Conservation (phyloP, 2,888 invertebrate species). For the Ormia ochracea region DNA sequence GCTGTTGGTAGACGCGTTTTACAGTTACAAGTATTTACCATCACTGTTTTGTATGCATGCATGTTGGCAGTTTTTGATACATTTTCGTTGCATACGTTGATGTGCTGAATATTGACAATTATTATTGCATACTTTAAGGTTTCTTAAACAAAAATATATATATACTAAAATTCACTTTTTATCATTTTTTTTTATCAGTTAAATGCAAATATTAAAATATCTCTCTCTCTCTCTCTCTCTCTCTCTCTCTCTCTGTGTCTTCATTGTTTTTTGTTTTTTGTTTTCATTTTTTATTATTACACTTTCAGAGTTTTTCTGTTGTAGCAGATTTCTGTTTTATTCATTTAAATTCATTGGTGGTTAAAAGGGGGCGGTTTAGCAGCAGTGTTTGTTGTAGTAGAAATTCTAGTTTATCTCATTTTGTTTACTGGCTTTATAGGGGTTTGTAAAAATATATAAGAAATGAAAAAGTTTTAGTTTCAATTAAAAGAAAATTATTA, state of each 20-base stretch:
- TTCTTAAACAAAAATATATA: too few relatives aligned
- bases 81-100: conserved; percentile 51
- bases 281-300: conserved; percentile 13
- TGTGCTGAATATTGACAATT: conserved; percentile 21
- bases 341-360: background rate
- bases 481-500: conserved; percentile 47
- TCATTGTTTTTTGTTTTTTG: background rate
- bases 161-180: conserved; percentile 7
- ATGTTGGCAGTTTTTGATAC: conserved; percentile 16
- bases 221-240: conserved; percentile 21
- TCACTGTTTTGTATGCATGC: conserved; percentile 24
- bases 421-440: conserved; percentile 55
- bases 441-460: conserved; percentile 36
- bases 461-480: conserved; percentile 38
- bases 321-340: background rate
- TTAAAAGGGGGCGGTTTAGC: conserved; percentile 57
- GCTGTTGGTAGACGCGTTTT: conserved; percentile 1
- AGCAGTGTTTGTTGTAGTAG: conserved; percentile 63
- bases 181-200: conserved; percentile 8
- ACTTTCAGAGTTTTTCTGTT: conserved; percentile 8
- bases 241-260: conserved; percentile 8
- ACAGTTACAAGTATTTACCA: conserved; percentile 27
- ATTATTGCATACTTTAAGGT: conserved; percentile 50
- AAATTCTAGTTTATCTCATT: conserved; percentile 58
- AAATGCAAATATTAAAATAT: conserved; percentile 40